These are phyloP conservation scores for Amblyornis subalaris DNA, from an alignment of 2,113 vertebrate genomes.

Conservation along the genomic window DNA sequence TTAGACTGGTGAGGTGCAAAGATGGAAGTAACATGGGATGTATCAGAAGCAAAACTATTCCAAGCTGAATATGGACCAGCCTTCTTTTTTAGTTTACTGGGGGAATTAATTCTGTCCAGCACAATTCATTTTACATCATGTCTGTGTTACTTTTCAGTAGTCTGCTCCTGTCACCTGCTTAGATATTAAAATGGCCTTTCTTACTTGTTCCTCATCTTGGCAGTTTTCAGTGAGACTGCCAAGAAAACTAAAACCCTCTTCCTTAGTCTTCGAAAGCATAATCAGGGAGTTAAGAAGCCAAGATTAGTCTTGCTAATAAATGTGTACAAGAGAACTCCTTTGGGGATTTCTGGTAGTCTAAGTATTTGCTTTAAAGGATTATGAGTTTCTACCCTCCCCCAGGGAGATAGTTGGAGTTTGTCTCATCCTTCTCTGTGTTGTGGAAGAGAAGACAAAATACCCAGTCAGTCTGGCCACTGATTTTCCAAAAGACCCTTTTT, in stretches of 20 bases:
- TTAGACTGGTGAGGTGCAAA: neutral
- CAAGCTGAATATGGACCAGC: neutral
- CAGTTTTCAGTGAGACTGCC: neutral
- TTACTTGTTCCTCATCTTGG: neutral
- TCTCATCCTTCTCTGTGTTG: neutral
- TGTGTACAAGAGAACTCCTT: neutral
- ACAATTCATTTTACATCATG: neutral
- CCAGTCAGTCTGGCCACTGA: neutral
- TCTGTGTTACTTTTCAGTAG: neutral
- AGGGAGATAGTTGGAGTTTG: neutral
- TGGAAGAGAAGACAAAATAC: neutral
- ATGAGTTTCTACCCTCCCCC: neutral
- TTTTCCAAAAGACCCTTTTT: neutral
- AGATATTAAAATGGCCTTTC: neutral
- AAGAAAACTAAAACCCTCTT: neutral
- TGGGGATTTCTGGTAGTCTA: neutral
- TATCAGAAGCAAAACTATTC: neutral
- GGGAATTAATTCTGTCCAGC: neutral
- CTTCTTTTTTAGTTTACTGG: neutral
- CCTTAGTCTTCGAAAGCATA: neutral
- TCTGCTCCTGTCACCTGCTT: neutral
- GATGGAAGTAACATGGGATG: neutral
- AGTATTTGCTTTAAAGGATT: conserved; percentile 2
- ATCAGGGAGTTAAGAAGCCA: neutral
- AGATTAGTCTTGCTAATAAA: conserved; percentile 21